phyloP scores from a whole-genome alignment of 2,888 invertebrate genomes.

The Chymomyza amoena region DNA sequence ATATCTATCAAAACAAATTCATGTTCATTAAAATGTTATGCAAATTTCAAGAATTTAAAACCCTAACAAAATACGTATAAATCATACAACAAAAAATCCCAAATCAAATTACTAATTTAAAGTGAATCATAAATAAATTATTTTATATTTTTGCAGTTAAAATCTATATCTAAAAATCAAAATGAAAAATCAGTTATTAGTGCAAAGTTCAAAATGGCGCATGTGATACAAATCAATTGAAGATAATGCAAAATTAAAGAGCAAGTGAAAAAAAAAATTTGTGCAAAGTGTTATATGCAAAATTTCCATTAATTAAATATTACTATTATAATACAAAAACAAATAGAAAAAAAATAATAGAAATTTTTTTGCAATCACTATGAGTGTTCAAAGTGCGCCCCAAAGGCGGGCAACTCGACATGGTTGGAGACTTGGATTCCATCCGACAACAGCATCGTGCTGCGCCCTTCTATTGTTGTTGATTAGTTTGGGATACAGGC shows the following conservation, averaged over 20 bases:
- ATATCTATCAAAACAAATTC: slow-evolving; percentile 10
- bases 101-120: not conserved
- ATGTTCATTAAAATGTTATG: slow-evolving; percentile 32
- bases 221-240: slow-evolving; percentile 43
- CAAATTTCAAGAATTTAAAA: slow-evolving; percentile 29
- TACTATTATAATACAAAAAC: slow-evolving; percentile 51
- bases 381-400: slow-evolving; percentile 71
- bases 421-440: slow-evolving; percentile 22
- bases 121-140: not conserved
- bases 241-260: slow-evolving; percentile 55
- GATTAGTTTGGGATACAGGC: slow-evolving; percentile 58
- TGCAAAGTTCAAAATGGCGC: slow-evolving; percentile 34
- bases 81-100: not conserved
- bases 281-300: slow-evolving; percentile 41
- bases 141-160: not conserved
- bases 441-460: slow-evolving; percentile 30
- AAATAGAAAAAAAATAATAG: slow-evolving; percentile 9
- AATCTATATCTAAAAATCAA: not conserved
- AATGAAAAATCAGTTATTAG: not conserved
- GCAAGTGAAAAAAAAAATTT: slow-evolving; percentile 14
- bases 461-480: slow-evolving; percentile 48
- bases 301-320: slow-evolving; percentile 63
- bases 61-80: slow-evolving; percentile 10
- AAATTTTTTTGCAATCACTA: slow-evolving; percentile 55
- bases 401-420: slow-evolving; percentile 56